A percentile compares a stretch with the other conserved stretches of the same genome.
Evolutionary conservation across 2,797 vertebrate species (phyloP).

Genomic region (Dendrocincla fuliginosa): DNA sequence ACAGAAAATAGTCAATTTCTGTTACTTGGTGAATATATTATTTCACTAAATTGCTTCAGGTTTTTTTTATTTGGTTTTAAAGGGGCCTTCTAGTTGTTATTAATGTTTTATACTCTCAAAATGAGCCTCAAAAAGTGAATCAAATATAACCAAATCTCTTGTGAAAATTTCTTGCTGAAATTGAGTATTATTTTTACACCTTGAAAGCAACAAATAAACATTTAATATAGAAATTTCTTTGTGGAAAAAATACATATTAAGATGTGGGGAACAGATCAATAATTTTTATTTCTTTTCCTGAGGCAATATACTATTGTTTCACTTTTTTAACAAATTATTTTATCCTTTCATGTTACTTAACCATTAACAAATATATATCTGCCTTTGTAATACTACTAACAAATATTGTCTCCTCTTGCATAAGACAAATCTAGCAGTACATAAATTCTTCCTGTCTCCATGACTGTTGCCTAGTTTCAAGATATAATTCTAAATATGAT

Average conservation of each 20-base stretch:
- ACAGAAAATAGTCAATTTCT: neutral
- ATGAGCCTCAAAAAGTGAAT: conserved; percentile 46
- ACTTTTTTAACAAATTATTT: neutral
- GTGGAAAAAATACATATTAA: neutral
- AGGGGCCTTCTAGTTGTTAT: neutral
- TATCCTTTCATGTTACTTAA: neutral
- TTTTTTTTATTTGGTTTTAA: neutral
- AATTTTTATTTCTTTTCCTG: neutral
- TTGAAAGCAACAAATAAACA: neutral
- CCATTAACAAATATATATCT: neutral
- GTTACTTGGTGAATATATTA: conserved; percentile 14
- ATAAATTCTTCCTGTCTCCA: neutral
- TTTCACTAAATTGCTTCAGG: conserved; percentile 14
- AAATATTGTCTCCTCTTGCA: neutral
- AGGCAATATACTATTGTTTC: neutral
- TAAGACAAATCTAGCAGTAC: neutral
- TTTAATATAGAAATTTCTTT: neutral
- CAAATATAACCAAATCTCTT: neutral
- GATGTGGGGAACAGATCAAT: neutral
- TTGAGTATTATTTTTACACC: neutral
- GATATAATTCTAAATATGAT: neutral
- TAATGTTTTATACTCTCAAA: conserved; percentile 8
- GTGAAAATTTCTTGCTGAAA: neutral
- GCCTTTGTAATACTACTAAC: neutral
- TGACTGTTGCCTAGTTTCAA: neutral